A percentile compares a stretch with the other conserved stretches of the same genome.
phyloP scores from a whole-genome alignment of 2,113 vertebrate genomes.

The Oreochromis tanganicae region DNA sequence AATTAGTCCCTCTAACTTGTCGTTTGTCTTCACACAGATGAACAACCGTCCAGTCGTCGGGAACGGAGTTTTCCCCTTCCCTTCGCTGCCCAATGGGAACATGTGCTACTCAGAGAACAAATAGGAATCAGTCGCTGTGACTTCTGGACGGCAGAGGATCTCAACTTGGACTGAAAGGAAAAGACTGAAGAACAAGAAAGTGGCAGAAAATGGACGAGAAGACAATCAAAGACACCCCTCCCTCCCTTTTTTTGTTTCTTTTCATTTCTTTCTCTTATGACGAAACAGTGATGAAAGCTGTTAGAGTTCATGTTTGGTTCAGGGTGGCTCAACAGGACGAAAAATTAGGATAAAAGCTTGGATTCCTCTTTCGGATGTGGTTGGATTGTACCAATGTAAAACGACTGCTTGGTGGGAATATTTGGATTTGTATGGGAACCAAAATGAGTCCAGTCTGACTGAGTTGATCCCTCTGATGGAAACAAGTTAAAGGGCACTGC shows the following conservation, averaged over 20 bases:
- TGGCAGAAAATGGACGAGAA: not conserved
- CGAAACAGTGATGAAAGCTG: not conserved
- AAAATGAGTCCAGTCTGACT: not conserved
- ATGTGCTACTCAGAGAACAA: slow-evolving; percentile 57
- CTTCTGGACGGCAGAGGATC: not conserved
- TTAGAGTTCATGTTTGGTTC: not conserved
- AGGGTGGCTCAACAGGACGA: not conserved
- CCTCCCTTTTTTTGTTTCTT: not conserved
- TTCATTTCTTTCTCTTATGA: not conserved
- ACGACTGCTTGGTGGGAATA: not conserved
- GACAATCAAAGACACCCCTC: not conserved
- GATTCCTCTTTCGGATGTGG: not conserved
- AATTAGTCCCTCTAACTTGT: not conserved
- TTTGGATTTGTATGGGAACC: not conserved
- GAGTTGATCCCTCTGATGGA: not conserved
- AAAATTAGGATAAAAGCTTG: not conserved
- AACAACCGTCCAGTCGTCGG: slow-evolving; percentile 33
- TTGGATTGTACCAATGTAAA: not conserved
- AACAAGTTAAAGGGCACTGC: not conserved
- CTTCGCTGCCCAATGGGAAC: slow-evolving; percentile 37
- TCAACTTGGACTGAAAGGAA: not conserved
- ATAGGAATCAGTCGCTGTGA: slow-evolving; percentile 32
- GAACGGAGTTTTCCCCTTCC: slow-evolving; percentile 31
- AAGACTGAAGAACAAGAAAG: slow-evolving; percentile 19
- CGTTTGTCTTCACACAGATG: slow-evolving; percentile 41